A percentile compares a stretch with the other conserved stretches of the same genome.
Conservation (phyloP, 1,140 invertebrate genomes). For the Paralvinella palmiformis region DNA sequence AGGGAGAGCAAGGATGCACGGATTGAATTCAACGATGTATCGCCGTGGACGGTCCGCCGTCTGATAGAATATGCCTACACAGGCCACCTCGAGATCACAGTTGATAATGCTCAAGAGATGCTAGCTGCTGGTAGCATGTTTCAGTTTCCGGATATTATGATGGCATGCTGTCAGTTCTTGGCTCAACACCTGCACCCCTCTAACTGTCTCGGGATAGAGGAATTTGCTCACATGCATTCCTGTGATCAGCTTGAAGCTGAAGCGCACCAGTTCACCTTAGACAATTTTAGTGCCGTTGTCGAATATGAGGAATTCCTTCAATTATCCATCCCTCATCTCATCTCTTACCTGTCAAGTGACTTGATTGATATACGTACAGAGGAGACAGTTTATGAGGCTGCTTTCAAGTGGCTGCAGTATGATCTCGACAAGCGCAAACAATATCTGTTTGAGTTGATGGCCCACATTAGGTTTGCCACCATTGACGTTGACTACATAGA, state of each 20-base stretch:
- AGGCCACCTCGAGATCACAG: slow-evolving; percentile 46
- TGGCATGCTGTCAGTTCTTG: slow-evolving; percentile 46
- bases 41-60: slow-evolving; percentile 47
- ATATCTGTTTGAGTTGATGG: slow-evolving; percentile 36
- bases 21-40: slow-evolving; percentile 44
- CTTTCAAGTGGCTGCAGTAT: slow-evolving; percentile 47
- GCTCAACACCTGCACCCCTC: slow-evolving; percentile 45
- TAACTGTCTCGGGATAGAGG: slow-evolving; percentile 50
- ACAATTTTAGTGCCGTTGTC: slow-evolving; percentile 47
- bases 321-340: slow-evolving; percentile 38
- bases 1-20: slow-evolving; percentile 44
- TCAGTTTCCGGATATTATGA: slow-evolving; percentile 49
- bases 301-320: slow-evolving; percentile 48
- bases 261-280: slow-evolving; percentile 40
- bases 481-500: slow-evolving; percentile 31
- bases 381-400: slow-evolving; percentile 50
- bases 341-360: slow-evolving; percentile 42
- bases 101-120: slow-evolving; percentile 49
- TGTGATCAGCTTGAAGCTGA: slow-evolving; percentile 42
- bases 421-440: slow-evolving; percentile 40
- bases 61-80: slow-evolving; percentile 51
- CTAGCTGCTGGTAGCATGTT: slow-evolving; percentile 49
- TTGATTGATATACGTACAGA: slow-evolving; percentile 46
- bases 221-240: slow-evolving; percentile 46
- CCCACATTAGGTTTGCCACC: slow-evolving; percentile 38